Base-by-base conservation (phyloP, 2,888 invertebrate species). In the Melanophora roralis region DNA sequence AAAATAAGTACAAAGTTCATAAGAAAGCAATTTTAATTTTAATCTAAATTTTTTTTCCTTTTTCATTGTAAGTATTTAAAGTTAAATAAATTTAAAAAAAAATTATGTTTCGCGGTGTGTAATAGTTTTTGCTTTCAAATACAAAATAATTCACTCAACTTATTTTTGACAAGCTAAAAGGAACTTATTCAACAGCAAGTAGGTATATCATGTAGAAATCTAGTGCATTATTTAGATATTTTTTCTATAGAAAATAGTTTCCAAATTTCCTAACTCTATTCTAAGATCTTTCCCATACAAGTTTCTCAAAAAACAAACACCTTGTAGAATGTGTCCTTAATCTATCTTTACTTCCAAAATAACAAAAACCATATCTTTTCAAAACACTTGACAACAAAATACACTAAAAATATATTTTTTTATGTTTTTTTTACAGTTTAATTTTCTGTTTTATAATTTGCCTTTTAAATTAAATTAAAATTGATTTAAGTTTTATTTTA, bases 321-420 rank as follows among this genome's bases (percentile, higher is more conserved):
- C 49, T 49, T 49, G 49, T 49, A 49, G n/a, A 49, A 49, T 23
- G n/a, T 49, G 23, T 49, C 49, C 49, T 27, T 27, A 4, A 23
- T 49, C 23, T 21, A 27, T 27, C 27, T 27, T 27, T 6, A 27
- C 27, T 5, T 5, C 27, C 6, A 3, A 27, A 27, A 3, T 6
- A 27, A 27, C 6, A 3, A 27, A 27, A 27, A 27, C 4, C 27
- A 27, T 6, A 27, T 27, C 27, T 27, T 27, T 27, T 27, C 45
- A 19, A 21, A 21, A 49, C 62, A 76, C 55, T 43, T 38, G 51
- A 64, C 57, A 73, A 68, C n/a, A 2, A 60, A 60, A 45, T 45
- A 75, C 67, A 67, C 75, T 53, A 74, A 53, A 75, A 72, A 72
- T 34, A 51, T 34, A 2, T 68, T 53, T 67, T 34, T 8, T 47